A percentile compares a stretch with the other conserved stretches of the same genome.
These are phyloP conservation scores for Synergus japonicus DNA, from an alignment of 2,888 invertebrate species.

Conservation along the genomic window DNA sequence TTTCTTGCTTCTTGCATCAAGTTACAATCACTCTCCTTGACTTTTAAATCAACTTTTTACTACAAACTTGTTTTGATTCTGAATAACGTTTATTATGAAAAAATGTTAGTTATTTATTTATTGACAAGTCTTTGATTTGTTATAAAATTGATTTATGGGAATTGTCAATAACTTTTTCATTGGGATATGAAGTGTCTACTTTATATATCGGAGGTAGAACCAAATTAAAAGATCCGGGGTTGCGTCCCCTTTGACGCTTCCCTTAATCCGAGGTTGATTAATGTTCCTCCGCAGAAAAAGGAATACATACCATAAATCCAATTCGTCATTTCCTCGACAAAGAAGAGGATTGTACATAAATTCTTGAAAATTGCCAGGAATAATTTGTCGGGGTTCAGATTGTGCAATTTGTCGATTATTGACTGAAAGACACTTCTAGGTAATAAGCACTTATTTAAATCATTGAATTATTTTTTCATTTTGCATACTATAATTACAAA, in stretches of 20 bases:
- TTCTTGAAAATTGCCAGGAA: constrained; percentile 9
- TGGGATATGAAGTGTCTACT: constrained; percentile 3
- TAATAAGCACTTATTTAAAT: not conserved
- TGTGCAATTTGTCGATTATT: not conserved
- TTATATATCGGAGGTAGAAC: constrained; percentile 19
- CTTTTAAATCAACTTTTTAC: not conserved
- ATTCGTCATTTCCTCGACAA: constrained; percentile 11
- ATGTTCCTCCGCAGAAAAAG: constrained; percentile 28
- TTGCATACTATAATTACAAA: not conserved
- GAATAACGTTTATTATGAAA: not conserved
- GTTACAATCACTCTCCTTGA: not conserved
- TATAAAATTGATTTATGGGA: not conserved
- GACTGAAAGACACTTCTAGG: not conserved
- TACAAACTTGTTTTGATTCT: not conserved
- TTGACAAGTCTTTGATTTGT: not conserved
- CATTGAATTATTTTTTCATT: not conserved
- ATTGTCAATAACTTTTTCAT: not conserved
- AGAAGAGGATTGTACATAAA: constrained; percentile 4
- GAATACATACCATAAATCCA: constrained; percentile 32
- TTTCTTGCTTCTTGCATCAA: not conserved
- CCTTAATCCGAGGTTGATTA: constrained; percentile 39
- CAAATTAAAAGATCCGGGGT: constrained; percentile 33
- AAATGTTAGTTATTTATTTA: not conserved
- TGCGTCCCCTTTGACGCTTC: constrained; percentile 28
- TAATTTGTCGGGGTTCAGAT: constrained; percentile 16